Evolutionary conservation across 92 coral and sea anemone species (phyloP), one percentile per base, ranked within the genome.

Genomic region (Pocillopora grandis): DNA sequence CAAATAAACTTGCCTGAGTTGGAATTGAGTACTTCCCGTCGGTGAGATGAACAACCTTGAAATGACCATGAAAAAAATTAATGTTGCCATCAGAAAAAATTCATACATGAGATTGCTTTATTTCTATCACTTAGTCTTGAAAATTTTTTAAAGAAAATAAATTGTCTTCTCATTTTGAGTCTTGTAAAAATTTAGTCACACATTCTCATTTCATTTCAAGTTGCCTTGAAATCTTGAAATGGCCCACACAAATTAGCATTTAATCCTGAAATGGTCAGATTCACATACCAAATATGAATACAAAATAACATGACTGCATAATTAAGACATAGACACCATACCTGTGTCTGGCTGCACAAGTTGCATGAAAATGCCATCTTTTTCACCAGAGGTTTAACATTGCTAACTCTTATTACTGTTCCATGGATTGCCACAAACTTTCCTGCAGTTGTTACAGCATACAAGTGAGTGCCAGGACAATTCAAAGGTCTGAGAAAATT

Each of bases 391-490:
- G 99, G 99, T 84, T 97, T 97, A 5, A 97, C 92, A 70, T 95
- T 97, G 80, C 99, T 92, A 14, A 97, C 98, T 79, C 98, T 85
- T 60, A 97, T 95, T 75, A 94, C 98, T 59, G 98, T 94, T n/a
- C 99, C 99, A 86, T 93, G 94, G 35, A 97, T 90, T 64, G 99
- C 94, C 31, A 97, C 98, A 84, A 94, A 94, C 82, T 97, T 97
- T 6, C 99, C 99, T 97, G 75, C 52, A 48, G 61, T 42, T 42
- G 52, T 42, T 42, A 42, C 4, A 42, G 52, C 52, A 42, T 0
- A 42, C 52, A 42, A 7, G 52, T 42, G 52, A 42, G 52, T 42
- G 31, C 31, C 0, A 27, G 52, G 52, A 42, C 52, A 42, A 42
- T 42, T 42, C 52, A 42, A 42, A 42, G 52, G 52, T 42, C 52